A percentile compares a stretch with the other conserved stretches of the same genome.
Conservation (phyloP, 2,113 vertebrate species). For the Mormoops blainvillei region DNA sequence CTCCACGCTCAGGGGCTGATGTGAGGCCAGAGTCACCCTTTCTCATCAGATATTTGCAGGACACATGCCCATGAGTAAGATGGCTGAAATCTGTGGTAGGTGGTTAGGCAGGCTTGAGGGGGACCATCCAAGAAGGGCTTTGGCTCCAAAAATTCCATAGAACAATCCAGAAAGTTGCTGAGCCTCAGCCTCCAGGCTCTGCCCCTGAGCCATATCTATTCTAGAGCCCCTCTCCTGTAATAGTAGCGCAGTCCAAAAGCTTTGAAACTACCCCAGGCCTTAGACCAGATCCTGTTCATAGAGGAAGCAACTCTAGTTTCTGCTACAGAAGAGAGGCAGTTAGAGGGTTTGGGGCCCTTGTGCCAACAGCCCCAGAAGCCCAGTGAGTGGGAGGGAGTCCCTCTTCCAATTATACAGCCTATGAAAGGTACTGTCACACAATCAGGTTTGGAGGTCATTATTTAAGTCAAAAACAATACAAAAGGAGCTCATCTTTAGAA, state of each 20-base stretch:
- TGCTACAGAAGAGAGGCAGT: accelerated
- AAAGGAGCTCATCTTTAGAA: neutral
- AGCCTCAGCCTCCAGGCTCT: neutral
- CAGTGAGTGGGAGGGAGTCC: too few relatives aligned
- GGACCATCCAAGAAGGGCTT: neutral
- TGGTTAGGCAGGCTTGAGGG: too few relatives aligned
- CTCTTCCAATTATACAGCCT: neutral
- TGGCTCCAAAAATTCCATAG: neutral
- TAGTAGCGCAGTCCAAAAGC: neutral
- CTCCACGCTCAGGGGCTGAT: neutral
- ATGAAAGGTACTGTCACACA: neutral
- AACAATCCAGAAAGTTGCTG: neutral
- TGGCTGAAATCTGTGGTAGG: neutral
- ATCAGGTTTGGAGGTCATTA: neutral
- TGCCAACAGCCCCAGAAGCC: neutral
- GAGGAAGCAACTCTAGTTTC: neutral
- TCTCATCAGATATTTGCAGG: too few relatives aligned
- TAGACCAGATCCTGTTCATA: neutral
- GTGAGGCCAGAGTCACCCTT: neutral
- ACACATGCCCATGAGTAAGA: accelerated
- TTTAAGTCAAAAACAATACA: neutral
- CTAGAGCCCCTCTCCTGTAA: neutral
- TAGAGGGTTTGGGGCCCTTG: too few relatives aligned
- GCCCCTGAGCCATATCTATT: neutral
- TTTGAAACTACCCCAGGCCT: neutral